Conservation (phyloP, 30 jellyfish, hydroid and myxozoan genomes). For the Aurelia sp. region DNA sequence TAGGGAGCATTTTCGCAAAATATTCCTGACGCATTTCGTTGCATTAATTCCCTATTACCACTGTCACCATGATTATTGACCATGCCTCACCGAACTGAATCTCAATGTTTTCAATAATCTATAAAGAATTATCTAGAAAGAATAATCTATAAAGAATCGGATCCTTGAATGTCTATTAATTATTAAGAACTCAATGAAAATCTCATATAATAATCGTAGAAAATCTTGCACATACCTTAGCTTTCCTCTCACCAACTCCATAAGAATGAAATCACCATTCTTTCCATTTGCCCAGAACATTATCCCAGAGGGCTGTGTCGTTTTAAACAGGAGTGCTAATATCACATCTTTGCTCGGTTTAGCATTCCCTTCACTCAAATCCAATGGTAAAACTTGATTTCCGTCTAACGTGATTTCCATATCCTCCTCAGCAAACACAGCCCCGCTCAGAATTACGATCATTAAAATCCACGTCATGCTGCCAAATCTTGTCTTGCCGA, state of each 20-base stretch:
- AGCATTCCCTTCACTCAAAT: background rate
- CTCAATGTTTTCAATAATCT: no score
- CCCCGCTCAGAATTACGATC: slow-evolving; percentile 12
- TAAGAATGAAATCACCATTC: slow-evolving; percentile 36
- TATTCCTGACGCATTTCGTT: background rate
- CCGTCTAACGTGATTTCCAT: slow-evolving; percentile 41
- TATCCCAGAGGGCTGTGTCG: slow-evolving; percentile 57
- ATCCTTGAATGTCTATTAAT: background rate
- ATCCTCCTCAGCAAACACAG: slow-evolving; percentile 49
- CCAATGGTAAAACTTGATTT: slow-evolving; percentile 1
- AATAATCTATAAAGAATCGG: no score
- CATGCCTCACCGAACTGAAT: background rate
- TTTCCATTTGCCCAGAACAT: slow-evolving; percentile 43
- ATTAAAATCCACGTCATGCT: slow-evolving; percentile 26
- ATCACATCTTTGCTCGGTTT: slow-evolving; percentile 6
- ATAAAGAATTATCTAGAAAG: no score
- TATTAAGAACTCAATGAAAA: background rate
- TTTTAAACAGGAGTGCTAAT: slow-evolving; percentile 44
- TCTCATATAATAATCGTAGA: background rate
- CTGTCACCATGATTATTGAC: background rate
- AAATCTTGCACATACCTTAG: slow-evolving; percentile 30
- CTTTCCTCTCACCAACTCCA: slow-evolving; percentile 63
- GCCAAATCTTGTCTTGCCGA: slow-evolving; percentile 4
- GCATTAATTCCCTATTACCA: background rate
- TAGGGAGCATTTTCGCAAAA: no score